A percentile compares a stretch with the other conserved stretches of the same genome.
Conservation (phyloP, 2,113 vertebrate species). For the Balaeniceps rex region DNA sequence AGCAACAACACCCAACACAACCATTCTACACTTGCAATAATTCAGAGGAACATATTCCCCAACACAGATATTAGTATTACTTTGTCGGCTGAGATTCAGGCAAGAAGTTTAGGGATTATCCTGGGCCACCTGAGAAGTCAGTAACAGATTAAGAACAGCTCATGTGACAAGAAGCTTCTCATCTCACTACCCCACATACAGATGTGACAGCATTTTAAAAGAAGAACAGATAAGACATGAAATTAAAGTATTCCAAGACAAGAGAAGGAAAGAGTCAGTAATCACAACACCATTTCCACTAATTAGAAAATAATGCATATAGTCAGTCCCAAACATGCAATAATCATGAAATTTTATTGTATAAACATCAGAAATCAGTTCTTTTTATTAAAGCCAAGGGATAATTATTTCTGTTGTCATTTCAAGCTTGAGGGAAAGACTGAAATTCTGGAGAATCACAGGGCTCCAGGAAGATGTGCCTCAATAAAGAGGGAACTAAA, state of each 20-base stretch:
- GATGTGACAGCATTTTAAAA: not conserved
- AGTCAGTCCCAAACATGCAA: constrained; percentile 12
- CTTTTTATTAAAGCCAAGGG: constrained; percentile 14
- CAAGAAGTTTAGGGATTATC: not conserved
- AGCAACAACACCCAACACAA: not conserved
- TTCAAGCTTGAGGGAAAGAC: not conserved
- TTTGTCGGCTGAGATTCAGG: not conserved
- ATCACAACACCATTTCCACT: not conserved
- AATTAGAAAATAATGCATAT: constrained; percentile 29
- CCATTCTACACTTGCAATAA: not conserved
- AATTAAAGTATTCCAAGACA: not conserved
- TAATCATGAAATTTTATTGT: not conserved
- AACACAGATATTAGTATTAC: not conserved
- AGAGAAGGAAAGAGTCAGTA: not conserved
- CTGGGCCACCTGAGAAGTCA: not conserved
- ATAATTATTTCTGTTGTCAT: constrained; percentile 13
- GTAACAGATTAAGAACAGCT: not conserved
- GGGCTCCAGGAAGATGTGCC: not conserved
- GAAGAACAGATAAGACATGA: not conserved
- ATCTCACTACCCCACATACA: not conserved
- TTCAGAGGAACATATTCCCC: not conserved
- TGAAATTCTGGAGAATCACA: not conserved
- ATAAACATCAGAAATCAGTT: constrained; percentile 13
- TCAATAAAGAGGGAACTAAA: not conserved
- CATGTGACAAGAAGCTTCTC: not conserved